These are phyloP conservation scores for Fissipunctia ypsillon DNA, from an alignment of 2,888 invertebrate genomes.

Conservation along the genomic window DNA sequence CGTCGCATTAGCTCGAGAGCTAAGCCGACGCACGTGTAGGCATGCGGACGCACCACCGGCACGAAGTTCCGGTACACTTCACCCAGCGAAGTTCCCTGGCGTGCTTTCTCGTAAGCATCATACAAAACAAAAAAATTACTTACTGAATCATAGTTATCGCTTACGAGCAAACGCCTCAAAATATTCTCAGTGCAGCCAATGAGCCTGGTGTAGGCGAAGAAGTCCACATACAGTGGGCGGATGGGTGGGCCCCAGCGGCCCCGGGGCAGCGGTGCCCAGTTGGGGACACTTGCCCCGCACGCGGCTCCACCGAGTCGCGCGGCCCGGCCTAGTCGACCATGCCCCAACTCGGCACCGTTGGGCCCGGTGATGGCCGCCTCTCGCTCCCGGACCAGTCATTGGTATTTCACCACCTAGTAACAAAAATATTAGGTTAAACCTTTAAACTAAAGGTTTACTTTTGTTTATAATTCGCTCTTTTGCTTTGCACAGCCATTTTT, in stretches of 20 bases:
- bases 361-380: constrained; percentile 76
- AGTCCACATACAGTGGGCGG: constrained; percentile 17
- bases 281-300: not conserved
- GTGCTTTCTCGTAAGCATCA: constrained; percentile 91
- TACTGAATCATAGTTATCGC: constrained; percentile 96
- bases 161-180: constrained; percentile 94
- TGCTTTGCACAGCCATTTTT: not conserved
- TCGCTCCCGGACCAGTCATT: constrained; percentile 19
- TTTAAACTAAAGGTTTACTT: not conserved
- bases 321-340: constrained; percentile 96
- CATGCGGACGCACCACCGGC: constrained; percentile 93
- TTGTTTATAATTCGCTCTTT: constrained; percentile 3
- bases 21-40: constrained; percentile 97
- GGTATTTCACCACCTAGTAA: not conserved
- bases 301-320: constrained; percentile 72
- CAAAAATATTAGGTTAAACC: constrained; percentile 11
- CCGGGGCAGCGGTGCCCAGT: constrained; percentile 91
- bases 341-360: constrained; percentile 95
- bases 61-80: constrained; percentile 93
- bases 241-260: constrained; percentile 83
- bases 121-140: constrained; percentile 94
- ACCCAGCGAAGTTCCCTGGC: constrained; percentile 86
- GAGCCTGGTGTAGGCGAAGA: not conserved
- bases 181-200: constrained; percentile 79
- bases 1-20: constrained; percentile 93